phyloP scores from a whole-genome alignment of 2,113 vertebrate species.

The Cinclus mexicanus region DNA sequence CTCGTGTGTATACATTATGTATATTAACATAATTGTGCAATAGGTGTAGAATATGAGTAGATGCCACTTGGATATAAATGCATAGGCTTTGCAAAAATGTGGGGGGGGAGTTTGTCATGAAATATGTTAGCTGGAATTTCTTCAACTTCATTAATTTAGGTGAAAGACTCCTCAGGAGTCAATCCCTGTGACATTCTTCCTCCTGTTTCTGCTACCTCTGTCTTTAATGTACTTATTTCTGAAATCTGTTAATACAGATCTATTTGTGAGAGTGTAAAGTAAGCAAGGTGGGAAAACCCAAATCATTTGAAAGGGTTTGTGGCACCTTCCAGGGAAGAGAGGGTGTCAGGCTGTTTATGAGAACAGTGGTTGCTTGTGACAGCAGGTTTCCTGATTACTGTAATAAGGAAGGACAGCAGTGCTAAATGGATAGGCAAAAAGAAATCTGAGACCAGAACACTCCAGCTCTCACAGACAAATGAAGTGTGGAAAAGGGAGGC shows the following conservation, averaged over 20 bases:
- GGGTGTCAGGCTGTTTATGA: background rate
- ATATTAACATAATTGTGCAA: background rate
- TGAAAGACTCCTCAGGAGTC: background rate
- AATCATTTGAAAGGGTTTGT: background rate
- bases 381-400: background rate
- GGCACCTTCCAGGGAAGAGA: background rate
- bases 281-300: background rate
- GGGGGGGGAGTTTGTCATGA: background rate
- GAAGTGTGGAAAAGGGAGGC: background rate
- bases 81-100: background rate
- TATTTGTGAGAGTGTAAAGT: background rate
- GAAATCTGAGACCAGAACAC: background rate
- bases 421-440: background rate
- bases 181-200: background rate
- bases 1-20: background rate
- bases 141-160: background rate
- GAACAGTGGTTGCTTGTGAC: background rate
- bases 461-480: background rate
- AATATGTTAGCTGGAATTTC: background rate
- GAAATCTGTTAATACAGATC: background rate
- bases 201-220: background rate
- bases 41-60: background rate
- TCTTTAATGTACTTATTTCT: background rate
- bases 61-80: background rate
- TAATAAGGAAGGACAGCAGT: background rate